Evolutionary conservation across 1,140 invertebrate genomes (phyloP), one percentile per base, ranked within the genome.

Genomic region (Rhagoletis zephyria): DNA sequence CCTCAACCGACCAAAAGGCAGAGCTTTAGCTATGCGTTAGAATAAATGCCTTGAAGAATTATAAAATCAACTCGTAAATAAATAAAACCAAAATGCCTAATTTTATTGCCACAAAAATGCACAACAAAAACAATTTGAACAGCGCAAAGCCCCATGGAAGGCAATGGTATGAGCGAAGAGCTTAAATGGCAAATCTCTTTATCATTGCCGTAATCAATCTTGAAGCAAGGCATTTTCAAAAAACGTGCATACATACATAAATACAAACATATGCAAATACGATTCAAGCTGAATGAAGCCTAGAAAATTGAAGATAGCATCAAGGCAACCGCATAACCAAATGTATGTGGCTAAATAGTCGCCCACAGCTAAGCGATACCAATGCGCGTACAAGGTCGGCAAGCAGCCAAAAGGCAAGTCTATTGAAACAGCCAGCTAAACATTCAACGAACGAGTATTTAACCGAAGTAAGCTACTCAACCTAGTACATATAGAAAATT

Each of bases 171-270:
- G 10, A 56, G 61, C 5, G 48, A 56, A 12, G 16, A 81, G 74
- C 74, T 81, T 81, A 59, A 81, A 81, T 19, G 74, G 48, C 19
- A 81, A 81, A 56, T 59, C 45, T 48, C 74, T 30, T 81, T 81
- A 81, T 30, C 74, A 81, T 59, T 81, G 16, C 74, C 48, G 56
- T 19, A 81, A 81, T 81, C 74, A 81, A 81, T 81, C 74, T 81
- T 56, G 19, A 56, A 59, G 19, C 12, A 81, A 56, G 4, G 48
- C 74, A 5, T 4, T 4, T 4, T 4, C 16, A 7, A 0, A 10
- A 45, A 77, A 30, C 30, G 30, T 6, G 1, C 74, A 59, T 2
- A 59, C 74, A 59, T 2, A 59, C 9, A 12, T 3, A n/a, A 4
- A 19, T 12, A 45, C 40, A 45, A 12, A 10, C 45, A 59, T 56